Evolutionary conservation across 2,797 vertebrate genomes (phyloP), one percentile per base, ranked within the genome.

Genomic region (Pipistrellus kuhlii): DNA sequence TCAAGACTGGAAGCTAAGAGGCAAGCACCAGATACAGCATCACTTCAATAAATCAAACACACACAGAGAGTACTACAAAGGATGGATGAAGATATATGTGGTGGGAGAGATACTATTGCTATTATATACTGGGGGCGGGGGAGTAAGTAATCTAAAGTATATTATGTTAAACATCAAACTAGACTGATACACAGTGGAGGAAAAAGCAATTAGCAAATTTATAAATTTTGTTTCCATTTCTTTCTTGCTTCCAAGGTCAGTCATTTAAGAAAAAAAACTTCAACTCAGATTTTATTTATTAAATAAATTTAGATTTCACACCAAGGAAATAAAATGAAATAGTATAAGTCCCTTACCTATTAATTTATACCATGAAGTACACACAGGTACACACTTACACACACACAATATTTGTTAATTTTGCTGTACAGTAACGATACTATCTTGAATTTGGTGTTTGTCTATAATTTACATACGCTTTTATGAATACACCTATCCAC

Each of bases 241-340:
- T 94, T 91, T 85, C 7, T 15, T 82, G 38, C 46, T 75, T 20
- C 46, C 10, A 94, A 90, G 46, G 20, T 62, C 30, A 94, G 20
- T 89, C 55, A 86, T 76, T 77, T 87, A 81, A 66, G 38, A 41
- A 72, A 57, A 57, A n/a, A 38, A 30, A 13, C 18, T 90, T 89
- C 27, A n/a, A 76, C 73, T 30, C 23, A 38, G 5, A 75, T 38
- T 93, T 93, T 30, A 21, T 95, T 91, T 77, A 91, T 75, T 91
- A 76, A 90, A 76, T 77, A 90, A 78, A 68, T 69, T 92, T 62
- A 77, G 32, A 72, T 94, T 94, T 93, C 69, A 94, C 9, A 62
- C 35, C 15, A 88, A 94, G 53, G 41, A 88, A 59, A 12, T 18
- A 38, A 25, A 18, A 12, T 95, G 18, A 64, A 27, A 73, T 35